phyloP scores from a whole-genome alignment of 2,113 vertebrate genomes.

The Crotophaga sulcirostris region DNA sequence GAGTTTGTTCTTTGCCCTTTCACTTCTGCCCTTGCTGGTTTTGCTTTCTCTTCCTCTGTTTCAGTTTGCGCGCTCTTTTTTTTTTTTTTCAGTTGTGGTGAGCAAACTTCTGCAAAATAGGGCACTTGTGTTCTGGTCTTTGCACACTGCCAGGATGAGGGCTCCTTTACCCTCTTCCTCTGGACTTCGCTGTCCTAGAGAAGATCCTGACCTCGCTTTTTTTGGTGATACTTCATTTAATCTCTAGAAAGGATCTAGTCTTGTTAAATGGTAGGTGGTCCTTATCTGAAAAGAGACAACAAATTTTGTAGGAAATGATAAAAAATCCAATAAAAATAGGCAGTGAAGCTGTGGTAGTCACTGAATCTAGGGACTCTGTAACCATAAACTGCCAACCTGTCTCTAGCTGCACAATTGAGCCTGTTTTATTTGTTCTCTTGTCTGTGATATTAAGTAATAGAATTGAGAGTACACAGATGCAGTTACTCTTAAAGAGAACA shows the following conservation, averaged over 20 bases:
- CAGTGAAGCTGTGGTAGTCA: background rate
- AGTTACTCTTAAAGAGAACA: background rate
- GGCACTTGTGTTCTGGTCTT: background rate
- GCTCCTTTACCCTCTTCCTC: background rate
- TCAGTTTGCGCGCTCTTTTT: background rate
- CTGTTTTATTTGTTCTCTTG: background rate
- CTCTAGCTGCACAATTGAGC: background rate
- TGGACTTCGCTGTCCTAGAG: background rate
- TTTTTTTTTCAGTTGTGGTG: background rate
- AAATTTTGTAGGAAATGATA: background rate
- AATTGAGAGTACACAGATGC: background rate
- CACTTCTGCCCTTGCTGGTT: background rate
- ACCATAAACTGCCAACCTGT: background rate
- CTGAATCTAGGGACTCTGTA: background rate
- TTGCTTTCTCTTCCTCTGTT: slow-evolving; percentile 39
- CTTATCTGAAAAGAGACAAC: background rate
- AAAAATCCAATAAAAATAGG: background rate
- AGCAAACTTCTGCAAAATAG: background rate
- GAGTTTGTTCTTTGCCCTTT: slow-evolving; percentile 5
- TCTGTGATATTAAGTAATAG: background rate
- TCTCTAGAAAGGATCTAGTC: background rate
- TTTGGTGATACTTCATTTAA: background rate
- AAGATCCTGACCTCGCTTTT: background rate
- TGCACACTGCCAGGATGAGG: background rate
- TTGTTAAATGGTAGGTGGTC: background rate